Base-by-base conservation (phyloP, 2,113 vertebrate genomes). In the Hemichromis elongatus region DNA sequence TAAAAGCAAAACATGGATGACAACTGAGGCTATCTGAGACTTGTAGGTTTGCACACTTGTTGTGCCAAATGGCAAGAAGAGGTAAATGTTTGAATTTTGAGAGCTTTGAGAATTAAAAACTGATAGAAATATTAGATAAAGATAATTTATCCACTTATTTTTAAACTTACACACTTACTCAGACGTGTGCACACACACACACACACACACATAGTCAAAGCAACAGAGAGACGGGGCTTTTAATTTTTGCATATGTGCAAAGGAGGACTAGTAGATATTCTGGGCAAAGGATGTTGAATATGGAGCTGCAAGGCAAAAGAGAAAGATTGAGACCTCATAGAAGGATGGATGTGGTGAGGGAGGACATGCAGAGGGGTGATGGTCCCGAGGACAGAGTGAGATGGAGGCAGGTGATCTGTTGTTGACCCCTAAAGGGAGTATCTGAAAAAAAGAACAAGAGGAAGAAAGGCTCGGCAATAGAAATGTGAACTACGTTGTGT, bases 131-230 rank as follows among this genome's bases (percentile, higher is more conserved):
- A 45, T 26, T 70, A 24, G 21, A 26, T 45, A 0, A 16, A 10
- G 21, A 45, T 14, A 0, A 45, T 45, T 26, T 24, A 42, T 0
- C 24, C 21, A 68, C 6, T 68, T 68, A 24, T 59, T 68, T 68
- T 40, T 68, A 37, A 1, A 35, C n/a, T n/a, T n/a, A n/a, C 57
- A 14, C 6, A 14, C n/a, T 1, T 5, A 11, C 40, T 6, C 30
- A 6, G 5, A 28, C 28, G 2, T 16, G 3, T 16, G 1, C 13
- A 2, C 45, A 3, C 8, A 9, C 50, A n/a, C 18, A 37, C 35
- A 4, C 35, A 42, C 52, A 11, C 21, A 57, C 55, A 28, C 24
- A 30, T 0, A 0, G 0, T 19, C 57, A 61, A 61, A 61, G 57
- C 30, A 24, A 18, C 66, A 70, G 13, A 21, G 8, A 45, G 66